phyloP scores from a whole-genome alignment of 2,797 vertebrate species.

The Lemur catta region DNA sequence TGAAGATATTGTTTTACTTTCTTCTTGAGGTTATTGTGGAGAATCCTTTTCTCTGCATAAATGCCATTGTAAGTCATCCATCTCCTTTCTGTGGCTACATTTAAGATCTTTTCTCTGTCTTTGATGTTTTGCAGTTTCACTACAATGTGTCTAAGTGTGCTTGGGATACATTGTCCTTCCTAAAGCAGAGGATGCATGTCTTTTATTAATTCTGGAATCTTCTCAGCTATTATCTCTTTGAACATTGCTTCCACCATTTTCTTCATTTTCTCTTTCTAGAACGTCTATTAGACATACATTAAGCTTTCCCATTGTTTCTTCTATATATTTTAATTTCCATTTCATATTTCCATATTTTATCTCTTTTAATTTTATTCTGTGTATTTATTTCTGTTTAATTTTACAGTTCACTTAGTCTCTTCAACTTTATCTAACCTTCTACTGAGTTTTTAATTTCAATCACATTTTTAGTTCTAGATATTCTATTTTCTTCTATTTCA shows the following conservation, averaged over 20 bases:
- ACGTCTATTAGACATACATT: not conserved
- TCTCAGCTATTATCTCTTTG: not conserved
- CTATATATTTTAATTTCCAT: not conserved
- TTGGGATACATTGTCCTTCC: not conserved
- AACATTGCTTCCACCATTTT: not conserved
- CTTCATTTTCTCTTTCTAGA: not conserved
- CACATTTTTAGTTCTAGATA: constrained; percentile 19
- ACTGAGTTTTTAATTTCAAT: not conserved
- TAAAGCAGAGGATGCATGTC: not conserved
- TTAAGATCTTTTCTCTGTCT: not conserved
- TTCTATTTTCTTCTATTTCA: constrained; percentile 20
- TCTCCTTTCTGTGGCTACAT: not conserved
- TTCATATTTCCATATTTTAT: not conserved
- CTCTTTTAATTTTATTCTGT: not conserved
- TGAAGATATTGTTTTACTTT: not conserved
- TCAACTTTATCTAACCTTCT: not conserved
- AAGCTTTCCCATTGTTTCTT: not conserved
- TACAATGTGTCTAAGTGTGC: not conserved
- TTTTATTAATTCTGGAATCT: constrained; percentile 6
- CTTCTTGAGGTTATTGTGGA: not conserved
- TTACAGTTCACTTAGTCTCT: not conserved
- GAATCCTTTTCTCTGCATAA: not conserved
- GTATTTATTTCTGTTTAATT: not conserved
- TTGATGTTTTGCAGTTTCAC: not conserved
- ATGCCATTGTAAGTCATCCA: not conserved